Conservation (phyloP, 2,113 vertebrate species). For the Clarias batrachus region DNA sequence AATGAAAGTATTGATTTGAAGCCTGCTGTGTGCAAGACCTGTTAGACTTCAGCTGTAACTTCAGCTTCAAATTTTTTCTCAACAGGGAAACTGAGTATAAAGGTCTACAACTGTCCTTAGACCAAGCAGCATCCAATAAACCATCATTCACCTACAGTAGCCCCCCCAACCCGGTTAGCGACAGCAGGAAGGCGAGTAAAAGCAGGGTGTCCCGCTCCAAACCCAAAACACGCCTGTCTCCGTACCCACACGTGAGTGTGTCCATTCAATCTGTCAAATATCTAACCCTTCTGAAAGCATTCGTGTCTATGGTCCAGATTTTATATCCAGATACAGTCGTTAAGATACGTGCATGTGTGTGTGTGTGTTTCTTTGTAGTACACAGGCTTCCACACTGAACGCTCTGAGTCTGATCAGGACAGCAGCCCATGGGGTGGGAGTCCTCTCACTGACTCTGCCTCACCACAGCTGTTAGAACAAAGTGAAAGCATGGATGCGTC, state of each 20-base stretch:
- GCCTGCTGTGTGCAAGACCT: conserved; percentile 25
- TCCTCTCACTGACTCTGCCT: conserved; percentile 84
- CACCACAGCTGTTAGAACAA: conserved; percentile 87
- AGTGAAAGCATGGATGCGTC: conserved; percentile 79
- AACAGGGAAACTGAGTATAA: conserved; percentile 95
- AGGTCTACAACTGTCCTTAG: conserved; percentile 93
- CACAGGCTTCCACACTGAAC: conserved; percentile 87
- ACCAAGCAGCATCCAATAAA: conserved; percentile 89
- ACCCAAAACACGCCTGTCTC: conserved; percentile 89
- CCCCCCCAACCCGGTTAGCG: conserved; percentile 75
- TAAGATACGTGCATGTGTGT: background rate
- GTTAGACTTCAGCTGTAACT: conserved; percentile 9
- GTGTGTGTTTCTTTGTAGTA: conserved; percentile 71
- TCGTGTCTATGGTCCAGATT: background rate
- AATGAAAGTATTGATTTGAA: conserved; percentile 43
- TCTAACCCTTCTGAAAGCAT: background rate
- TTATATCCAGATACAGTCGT: background rate
- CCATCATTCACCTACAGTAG: conserved; percentile 83
- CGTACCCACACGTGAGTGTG: conserved; percentile 86
- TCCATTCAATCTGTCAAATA: background rate
- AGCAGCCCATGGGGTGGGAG: conserved; percentile 95
- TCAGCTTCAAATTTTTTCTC: conserved; percentile 41
- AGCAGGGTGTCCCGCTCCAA: conserved; percentile 80
- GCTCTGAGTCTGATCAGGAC: conserved; percentile 91
- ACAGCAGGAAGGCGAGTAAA: conserved; percentile 82